Percentiles rank a stretch among this genome's conserved stretches.
Evolutionary conservation across 2,113 vertebrate genomes (phyloP).

Genomic region (Zapus hudsonius): DNA sequence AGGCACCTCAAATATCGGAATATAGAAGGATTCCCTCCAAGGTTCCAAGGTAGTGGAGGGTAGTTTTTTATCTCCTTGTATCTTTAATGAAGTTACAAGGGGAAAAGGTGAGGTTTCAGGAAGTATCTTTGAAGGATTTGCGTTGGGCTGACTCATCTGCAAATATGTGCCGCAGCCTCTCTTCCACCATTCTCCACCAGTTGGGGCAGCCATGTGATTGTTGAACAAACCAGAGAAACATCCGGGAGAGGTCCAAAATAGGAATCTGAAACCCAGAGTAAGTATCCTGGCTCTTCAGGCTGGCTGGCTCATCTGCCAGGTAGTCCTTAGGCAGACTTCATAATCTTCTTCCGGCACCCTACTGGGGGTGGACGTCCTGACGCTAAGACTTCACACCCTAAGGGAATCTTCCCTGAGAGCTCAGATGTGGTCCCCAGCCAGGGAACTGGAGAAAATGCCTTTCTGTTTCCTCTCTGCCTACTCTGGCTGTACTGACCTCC

Average conservation of each 20-base stretch:
- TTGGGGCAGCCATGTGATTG: not conserved
- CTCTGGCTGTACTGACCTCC: not conserved
- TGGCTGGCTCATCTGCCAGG: not conserved
- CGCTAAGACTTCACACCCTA: not conserved
- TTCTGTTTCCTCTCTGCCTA: not conserved
- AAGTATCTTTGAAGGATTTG: conserved; percentile 45
- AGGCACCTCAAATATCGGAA: not conserved
- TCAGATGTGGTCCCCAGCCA: not conserved
- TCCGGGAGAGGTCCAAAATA: not conserved
- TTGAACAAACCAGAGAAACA: not conserved
- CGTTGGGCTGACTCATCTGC: conserved; percentile 14
- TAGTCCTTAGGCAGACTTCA: not conserved
- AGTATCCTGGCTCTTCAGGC: not conserved
- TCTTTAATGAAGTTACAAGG: not conserved
- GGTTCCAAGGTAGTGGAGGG: not conserved
- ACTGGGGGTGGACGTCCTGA: not conserved
- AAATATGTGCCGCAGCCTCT: not conserved
- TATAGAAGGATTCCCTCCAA: not conserved
- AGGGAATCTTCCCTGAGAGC: not conserved
- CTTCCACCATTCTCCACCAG: not conserved
- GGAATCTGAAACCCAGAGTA: conserved; percentile 37
- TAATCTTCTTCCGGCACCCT: not conserved
- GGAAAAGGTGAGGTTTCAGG: not conserved
- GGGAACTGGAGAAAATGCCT: not conserved
- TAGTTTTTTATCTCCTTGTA: not conserved